Evolutionary conservation across 2,113 vertebrate genomes (phyloP).

Genomic region (human): DNA sequence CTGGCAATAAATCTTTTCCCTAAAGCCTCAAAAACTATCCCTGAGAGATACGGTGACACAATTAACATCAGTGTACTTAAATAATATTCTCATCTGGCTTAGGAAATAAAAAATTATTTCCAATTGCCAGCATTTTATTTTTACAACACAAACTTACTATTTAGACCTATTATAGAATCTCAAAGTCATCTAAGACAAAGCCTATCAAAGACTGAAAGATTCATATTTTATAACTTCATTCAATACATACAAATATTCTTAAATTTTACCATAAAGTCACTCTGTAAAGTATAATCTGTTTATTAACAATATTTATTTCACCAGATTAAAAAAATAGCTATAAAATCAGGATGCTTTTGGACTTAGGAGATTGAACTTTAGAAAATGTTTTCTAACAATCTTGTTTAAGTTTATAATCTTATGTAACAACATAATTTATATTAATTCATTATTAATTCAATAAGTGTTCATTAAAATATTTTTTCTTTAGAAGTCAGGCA

Average conservation of each 20-base stretch:
- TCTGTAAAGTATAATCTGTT: neutral
- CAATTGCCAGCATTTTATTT: constrained; percentile 1
- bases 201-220: neutral
- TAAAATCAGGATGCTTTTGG: constrained; percentile 5
- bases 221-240: constrained; percentile 9
- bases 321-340: constrained; percentile 28
- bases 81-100: neutral
- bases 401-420: neutral
- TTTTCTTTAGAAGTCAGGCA: neutral
- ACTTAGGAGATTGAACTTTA: constrained; percentile 2
- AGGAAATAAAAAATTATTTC: neutral
- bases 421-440: neutral
- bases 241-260: neutral
- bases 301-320: constrained; percentile 16
- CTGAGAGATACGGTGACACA: neutral
- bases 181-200: constrained; percentile 33
- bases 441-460: neutral
- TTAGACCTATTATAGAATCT: neutral
- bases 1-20: neutral
- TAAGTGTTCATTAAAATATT: neutral
- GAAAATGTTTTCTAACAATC: constrained; percentile 40
- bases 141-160: neutral
- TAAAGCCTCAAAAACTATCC: neutral
- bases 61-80: neutral
- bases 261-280: constrained; percentile 16